Evolutionary conservation across 1,140 invertebrate genomes (phyloP).

Genomic region (Drosophila serrata): DNA sequence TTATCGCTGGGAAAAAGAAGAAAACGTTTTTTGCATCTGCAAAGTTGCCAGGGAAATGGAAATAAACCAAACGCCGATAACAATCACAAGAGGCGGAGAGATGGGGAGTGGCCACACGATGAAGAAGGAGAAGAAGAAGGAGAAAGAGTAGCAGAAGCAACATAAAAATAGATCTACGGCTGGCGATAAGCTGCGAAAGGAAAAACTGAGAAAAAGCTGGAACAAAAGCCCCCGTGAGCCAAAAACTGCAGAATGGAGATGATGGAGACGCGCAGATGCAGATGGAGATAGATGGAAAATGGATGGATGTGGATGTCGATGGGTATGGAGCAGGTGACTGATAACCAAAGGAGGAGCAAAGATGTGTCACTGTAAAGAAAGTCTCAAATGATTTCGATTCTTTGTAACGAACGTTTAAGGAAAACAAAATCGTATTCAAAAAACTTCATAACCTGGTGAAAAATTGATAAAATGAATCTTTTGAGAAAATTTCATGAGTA

Average conservation of each 20-base stretch:
- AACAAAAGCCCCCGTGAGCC: constrained; percentile 59
- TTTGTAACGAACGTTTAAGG: no score
- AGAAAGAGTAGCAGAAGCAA: constrained; percentile 52
- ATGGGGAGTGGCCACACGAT: constrained; percentile 26
- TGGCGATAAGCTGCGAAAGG: constrained; percentile 60
- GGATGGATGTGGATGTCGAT: constrained; percentile 25
- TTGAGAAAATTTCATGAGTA: no score
- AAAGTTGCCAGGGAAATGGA: constrained; percentile 77
- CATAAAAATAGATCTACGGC: constrained; percentile 80
- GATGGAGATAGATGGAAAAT: constrained; percentile 20
- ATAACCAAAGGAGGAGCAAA: constrained; percentile 14
- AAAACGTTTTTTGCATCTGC: constrained; percentile 68
- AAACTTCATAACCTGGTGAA: no score
- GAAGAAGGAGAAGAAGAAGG: constrained; percentile 15
- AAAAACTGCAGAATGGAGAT: constrained; percentile 42
- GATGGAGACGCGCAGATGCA: constrained; percentile 31
- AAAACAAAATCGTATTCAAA: no score
- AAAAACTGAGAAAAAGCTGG: constrained; percentile 58
- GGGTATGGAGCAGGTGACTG: constrained; percentile 41
- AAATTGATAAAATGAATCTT: no score
- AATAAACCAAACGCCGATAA: constrained; percentile 79
- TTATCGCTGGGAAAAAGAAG: constrained; percentile 45
- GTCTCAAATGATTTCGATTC: neutral
- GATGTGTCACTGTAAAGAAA: constrained; percentile 19
- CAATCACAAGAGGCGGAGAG: constrained; percentile 39